Base-by-base conservation (phyloP, 2,113 vertebrate species). In the Dicrurus megarhynchus region DNA sequence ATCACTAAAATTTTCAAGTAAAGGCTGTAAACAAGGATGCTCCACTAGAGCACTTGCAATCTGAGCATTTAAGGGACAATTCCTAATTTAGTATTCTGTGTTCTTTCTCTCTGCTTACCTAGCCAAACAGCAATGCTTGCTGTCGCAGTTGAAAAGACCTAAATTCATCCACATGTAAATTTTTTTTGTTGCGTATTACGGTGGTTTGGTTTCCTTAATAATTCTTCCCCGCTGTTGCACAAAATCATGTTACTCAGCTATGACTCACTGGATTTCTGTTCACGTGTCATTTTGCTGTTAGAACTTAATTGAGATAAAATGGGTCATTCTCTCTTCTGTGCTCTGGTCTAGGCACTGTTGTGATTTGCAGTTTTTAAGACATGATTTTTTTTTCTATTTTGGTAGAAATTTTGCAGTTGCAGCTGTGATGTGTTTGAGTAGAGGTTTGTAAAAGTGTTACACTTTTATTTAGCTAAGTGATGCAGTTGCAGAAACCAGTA, bases 261-360 rank as follows among this genome's bases (percentile, higher is more conserved):
- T 89, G 94, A 95, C 89, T 97, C 84, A 87, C 74, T 87, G 67
- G 28, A 20, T 76, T 83, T 73, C 61, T 84, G 44, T 64, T 90
- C 84, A 84, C 10, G 1, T 94, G 82, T 69, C 28, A 37, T 65
- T 82, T 84, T 90, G 46, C 74, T 83, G 28, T 85, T 89, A 83
- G 63, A 69, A 93, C 70, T 59, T 2, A 88, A 86, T 42, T 55
- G 57, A 78, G 20, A 85, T 76, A 53, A 84, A 90, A 85, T 47
- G 9, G 13, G 55, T 6, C 33, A 5, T 83, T 87, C 47, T 84
- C 13, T 85, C 32, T 82, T 49, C 70, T 64, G 0, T 53, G n/a
- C 26, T 61, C 26, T 79, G 37, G 8, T 73, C 37, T 55, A 53
- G 37, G 49, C 61, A 42, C 16, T 37, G 10, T n/a, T 82, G n/a